phyloP scores from a whole-genome alignment of 2,113 vertebrate species.

The Phrynocephalus versicolor region DNA sequence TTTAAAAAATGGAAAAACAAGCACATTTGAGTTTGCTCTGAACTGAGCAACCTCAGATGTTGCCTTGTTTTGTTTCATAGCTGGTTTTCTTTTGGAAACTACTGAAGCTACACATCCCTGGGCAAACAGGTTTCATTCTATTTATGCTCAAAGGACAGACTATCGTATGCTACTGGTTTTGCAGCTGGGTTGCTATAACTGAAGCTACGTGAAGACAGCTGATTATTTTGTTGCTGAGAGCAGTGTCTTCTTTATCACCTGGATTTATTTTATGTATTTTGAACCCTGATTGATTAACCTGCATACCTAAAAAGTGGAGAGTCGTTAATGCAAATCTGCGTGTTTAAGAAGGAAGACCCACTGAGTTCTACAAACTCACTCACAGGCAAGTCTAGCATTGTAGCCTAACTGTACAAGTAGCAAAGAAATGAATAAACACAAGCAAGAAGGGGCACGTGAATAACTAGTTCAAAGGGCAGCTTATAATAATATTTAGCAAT shows the following conservation, averaged over 20 bases:
- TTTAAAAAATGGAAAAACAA: not conserved
- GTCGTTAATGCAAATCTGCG: not conserved
- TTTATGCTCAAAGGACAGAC: not conserved
- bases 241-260: not conserved
- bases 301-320: too few relatives aligned
- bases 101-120: not conserved
- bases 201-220: not conserved
- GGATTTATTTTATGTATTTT: not conserved
- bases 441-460: not conserved
- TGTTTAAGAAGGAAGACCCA: not conserved
- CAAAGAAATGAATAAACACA: not conserved
- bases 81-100: not conserved
- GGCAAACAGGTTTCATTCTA: not conserved
- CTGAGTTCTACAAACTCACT: not conserved
- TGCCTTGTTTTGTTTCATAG: not conserved
- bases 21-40: not conserved
- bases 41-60: not conserved
- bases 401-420: not conserved
- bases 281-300: too few relatives aligned
- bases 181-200: not conserved
- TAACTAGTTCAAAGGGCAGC: not conserved
- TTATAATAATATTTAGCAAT: not conserved
- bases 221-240: not conserved
- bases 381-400: too few relatives aligned
- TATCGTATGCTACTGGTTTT: not conserved